These are phyloP conservation scores for Carapus acus DNA, from an alignment of 2,797 vertebrate species.

Conservation along the genomic window DNA sequence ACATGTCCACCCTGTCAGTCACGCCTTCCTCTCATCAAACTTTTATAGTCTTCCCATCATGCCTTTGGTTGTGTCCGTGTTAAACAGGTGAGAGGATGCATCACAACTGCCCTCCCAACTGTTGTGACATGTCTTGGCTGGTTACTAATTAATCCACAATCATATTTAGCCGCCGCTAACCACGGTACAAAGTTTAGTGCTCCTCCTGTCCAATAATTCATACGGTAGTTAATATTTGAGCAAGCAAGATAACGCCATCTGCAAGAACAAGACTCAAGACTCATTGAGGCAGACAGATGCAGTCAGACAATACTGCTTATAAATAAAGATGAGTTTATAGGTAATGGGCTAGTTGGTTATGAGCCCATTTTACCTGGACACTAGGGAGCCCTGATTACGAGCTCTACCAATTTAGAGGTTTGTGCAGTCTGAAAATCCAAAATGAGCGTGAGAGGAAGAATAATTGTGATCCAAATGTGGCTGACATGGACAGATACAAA, in stretches of 20 bases:
- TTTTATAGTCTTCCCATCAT: constrained; percentile 41
- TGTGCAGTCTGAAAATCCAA: no score
- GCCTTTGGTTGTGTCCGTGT: background rate
- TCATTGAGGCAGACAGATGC: constrained; percentile 25
- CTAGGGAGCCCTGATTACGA: no score
- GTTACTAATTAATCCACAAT: constrained; percentile 68
- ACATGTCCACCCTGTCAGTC: constrained; percentile 24
- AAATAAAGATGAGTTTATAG: constrained; percentile 2
- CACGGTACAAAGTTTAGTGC: constrained; percentile 61
- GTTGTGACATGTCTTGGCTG: constrained; percentile 31
- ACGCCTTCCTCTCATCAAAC: constrained; percentile 47
- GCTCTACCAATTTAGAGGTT: no score
- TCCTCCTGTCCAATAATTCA: constrained; percentile 60
- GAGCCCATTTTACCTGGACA: background rate
- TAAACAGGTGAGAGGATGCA: constrained; percentile 9
- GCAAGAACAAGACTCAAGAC: constrained; percentile 33
- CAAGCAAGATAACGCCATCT: constrained; percentile 43
- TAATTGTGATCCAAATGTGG: no score
- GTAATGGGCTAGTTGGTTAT: background rate
- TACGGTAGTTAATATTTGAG: constrained; percentile 68
- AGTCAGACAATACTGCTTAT: constrained; percentile 11
- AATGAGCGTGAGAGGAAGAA: no score
- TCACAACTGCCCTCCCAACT: constrained; percentile 1
- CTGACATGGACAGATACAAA: no score
- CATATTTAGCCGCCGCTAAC: constrained; percentile 42